Base-by-base conservation (phyloP, 1,140 invertebrate species). In the Temnothorax nylanderi region DNA sequence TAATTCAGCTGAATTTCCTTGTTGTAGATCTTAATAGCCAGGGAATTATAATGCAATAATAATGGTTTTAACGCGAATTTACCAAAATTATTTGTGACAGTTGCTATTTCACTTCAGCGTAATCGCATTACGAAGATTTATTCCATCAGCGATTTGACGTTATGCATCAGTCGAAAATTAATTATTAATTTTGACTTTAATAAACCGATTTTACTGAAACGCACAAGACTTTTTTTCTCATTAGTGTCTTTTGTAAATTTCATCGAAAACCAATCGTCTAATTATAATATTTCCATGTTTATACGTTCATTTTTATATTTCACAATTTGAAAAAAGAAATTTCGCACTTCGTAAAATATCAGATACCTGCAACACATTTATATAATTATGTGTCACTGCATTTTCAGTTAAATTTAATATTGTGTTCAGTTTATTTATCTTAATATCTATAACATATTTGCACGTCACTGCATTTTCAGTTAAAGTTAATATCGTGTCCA, bases 71-170 rank as follows among this genome's bases (percentile, higher is more conserved):
- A 54, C 34, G 13, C 2, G 0, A 72, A 16, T 41, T 44, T 82
- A 58, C 8, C 18, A 16, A 44, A 72, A 72, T 72, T 44, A 72
- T 72, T 72, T 44, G 78, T 34, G 32, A 41, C 37, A 26, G 34
- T 26, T 82, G 58, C 16, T 34, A 26, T 47, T 65, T 41, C 13
- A 41, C 7, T 64, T 34, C 13, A 41, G 13, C 18, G 2, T 47
- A 74, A 82, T 74, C 37, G 67, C 13, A 82, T 60, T 58, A 41
- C 8, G 8, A 41, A 69, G 10, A 80, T 69, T 56, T 69, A 74
- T 60, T 67, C 11, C 2, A 65, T 34, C 16, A 8, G 0, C n/a
- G n/a, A 71, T 16, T 58, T 56, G 26, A 56, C 16, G 11, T 34
- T n/a, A 44, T 6, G 37, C 37, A 37, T 32, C 51, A 34, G 0